phyloP scores from a whole-genome alignment of 2,888 invertebrate species.

The Leptogaster cylindrica region DNA sequence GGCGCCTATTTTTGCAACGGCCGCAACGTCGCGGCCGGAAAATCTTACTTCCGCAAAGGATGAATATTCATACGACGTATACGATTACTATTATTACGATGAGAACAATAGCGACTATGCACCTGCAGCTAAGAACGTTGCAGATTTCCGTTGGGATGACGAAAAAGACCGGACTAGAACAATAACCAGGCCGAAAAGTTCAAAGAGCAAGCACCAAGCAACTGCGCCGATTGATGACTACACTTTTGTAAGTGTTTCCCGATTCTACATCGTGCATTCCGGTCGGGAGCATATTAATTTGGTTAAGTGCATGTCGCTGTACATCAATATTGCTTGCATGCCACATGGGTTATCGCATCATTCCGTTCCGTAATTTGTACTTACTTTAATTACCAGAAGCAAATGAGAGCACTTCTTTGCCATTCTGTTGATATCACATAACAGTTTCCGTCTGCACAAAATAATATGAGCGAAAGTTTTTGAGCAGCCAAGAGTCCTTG shows the following conservation, averaged over 20 bases:
- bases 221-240: constrained; percentile 22
- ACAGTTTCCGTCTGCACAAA: too few species aligned
- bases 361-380: neutral
- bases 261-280: neutral
- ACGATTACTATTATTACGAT: constrained; percentile 43
- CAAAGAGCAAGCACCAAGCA: neutral
- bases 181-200: constrained; percentile 3
- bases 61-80: too few species aligned
- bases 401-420: neutral
- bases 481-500: too few species aligned
- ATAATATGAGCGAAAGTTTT: too few species aligned
- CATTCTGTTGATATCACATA: too few species aligned
- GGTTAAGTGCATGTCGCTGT: constrained; percentile 3
- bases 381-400: constrained; percentile 24
- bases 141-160: neutral
- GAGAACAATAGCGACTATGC: constrained; percentile 32
- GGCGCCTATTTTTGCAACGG: neutral
- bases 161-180: constrained; percentile 9
- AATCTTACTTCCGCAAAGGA: too few species aligned
- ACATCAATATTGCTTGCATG: neutral
- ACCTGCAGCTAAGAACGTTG: neutral
- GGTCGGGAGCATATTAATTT: constrained; percentile 4
- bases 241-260: constrained; percentile 16
- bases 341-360: neutral
- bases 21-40: neutral